These are phyloP conservation scores for Fratercula arctica DNA, from an alignment of 2,797 vertebrate genomes.

Conservation along the genomic window DNA sequence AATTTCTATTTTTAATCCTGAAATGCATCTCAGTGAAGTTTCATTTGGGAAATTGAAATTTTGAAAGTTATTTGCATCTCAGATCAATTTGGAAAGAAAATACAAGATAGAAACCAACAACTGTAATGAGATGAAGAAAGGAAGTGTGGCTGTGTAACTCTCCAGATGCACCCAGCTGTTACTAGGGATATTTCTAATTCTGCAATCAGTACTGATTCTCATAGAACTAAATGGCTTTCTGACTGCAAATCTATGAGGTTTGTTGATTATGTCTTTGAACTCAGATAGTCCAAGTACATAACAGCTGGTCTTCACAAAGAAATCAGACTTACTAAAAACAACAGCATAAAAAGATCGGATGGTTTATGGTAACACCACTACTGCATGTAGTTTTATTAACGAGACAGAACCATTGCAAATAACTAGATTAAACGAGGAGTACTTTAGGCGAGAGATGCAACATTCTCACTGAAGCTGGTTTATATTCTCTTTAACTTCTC, in stretches of 20 bases:
- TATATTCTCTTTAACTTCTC: background rate
- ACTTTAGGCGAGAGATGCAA: background rate
- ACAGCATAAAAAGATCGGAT: conserved; percentile 49
- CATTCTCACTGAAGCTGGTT: background rate
- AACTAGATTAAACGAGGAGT: background rate
- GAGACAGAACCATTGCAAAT: background rate
- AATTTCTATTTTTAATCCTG: background rate
- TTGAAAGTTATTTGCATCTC: background rate
- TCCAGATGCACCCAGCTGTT: conserved; percentile 92
- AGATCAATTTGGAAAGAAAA: conserved; percentile 36
- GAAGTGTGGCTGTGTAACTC: conserved; percentile 68
- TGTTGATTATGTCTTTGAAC: conserved; percentile 75
- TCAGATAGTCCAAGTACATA: conserved; percentile 70
- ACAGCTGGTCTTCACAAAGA: conserved; percentile 72
- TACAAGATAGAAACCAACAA: conserved; percentile 6
- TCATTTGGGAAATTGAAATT: conserved; percentile 6
- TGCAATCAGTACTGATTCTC: conserved; percentile 25
- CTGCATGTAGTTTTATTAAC: background rate
- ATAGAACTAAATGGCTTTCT: conserved; percentile 56
- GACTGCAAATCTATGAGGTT: conserved; percentile 41
- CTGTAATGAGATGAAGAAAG: conserved; percentile 80
- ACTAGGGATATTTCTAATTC: conserved; percentile 79
- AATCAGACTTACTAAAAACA: conserved; percentile 65
- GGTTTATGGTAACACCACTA: conserved; percentile 47
- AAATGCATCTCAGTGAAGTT: conserved; percentile 2